phyloP scores from a whole-genome alignment of 2,797 vertebrate species.

The Clarias laeviceps region DNA sequence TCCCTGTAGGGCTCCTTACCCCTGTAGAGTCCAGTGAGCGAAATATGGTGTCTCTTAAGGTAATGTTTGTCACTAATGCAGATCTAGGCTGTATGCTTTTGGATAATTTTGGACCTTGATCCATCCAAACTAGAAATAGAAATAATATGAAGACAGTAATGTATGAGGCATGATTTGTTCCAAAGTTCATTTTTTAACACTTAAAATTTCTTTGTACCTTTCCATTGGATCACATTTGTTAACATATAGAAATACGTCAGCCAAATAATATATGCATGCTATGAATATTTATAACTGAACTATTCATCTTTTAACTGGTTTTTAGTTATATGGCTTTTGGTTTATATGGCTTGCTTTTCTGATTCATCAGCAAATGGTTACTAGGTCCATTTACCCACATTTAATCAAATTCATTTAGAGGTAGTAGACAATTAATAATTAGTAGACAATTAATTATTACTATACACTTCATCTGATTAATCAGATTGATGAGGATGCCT shows the following conservation, averaged over 20 bases:
- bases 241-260: not conserved
- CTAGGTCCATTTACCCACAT: not conserved
- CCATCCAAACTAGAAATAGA: too few species aligned
- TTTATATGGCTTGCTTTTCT: not conserved
- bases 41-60: conserved; percentile 85
- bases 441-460: not conserved
- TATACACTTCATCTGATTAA: not conserved
- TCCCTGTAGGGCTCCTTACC: conserved; percentile 79
- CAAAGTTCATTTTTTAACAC: not conserved
- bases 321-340: not conserved
- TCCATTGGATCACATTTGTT: not conserved
- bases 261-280: not conserved
- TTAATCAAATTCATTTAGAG: not conserved
- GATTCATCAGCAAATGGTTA: not conserved
- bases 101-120: not conserved
- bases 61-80: conserved; percentile 57
- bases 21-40: conserved; percentile 81
- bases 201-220: not conserved
- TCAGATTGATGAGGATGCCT: conserved; percentile 90
- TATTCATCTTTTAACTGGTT: not conserved
- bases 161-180: not conserved
- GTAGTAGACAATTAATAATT: not conserved
- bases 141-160: not conserved
- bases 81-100: not conserved
- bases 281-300: not conserved